Evolutionary conservation across 2,888 invertebrate species (phyloP), one percentile per base, ranked within the genome.

Genomic region (Cephus spinipes): DNA sequence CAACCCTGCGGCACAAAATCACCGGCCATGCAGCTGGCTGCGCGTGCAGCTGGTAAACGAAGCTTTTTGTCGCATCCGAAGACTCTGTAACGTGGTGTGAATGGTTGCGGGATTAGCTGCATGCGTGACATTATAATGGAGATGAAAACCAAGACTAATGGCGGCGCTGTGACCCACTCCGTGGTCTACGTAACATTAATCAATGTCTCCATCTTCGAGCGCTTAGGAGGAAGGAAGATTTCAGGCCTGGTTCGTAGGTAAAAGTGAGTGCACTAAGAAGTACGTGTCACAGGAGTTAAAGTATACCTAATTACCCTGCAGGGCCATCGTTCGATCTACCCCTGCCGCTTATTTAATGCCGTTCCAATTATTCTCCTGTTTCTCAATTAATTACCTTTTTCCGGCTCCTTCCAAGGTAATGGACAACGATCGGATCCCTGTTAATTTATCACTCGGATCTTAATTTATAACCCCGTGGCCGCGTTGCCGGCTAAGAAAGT

Each of bases 121-220:
- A 82, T 86, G 81, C 83, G 80, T 79, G 76, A 75, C 75, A 75
- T 68, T 77, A 77, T 77, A 73, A 85, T 86, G 82, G 83, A 83
- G 86, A 85, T 80, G 83, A 85, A 85, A 81, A 82, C 78, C 81
- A 83, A 85, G 87, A 86, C 84, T 86, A 87, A 86, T 87, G 86
- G 83, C 84, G 79, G 80, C 82, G 78, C 40, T 40, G 81, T 84
- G 86, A 83, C 80, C 83, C 80, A 77, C 76, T 68, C 76, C 75
- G 68, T 78, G 74, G 76, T 68, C 77, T 55, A 75, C 76, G 73
- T 74, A 75, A 77, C 80, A 80, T 80, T 75, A 80, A 80, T 80
- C 80, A 80, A 77, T 68, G 77, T 77, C 68, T 68, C 73, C 74
- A 77, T 68, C 35, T 30, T 69, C 69, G 69, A 69, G 69, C 69